phyloP scores from a whole-genome alignment of 2,797 vertebrate species.

The Fistularia commersonii region DNA sequence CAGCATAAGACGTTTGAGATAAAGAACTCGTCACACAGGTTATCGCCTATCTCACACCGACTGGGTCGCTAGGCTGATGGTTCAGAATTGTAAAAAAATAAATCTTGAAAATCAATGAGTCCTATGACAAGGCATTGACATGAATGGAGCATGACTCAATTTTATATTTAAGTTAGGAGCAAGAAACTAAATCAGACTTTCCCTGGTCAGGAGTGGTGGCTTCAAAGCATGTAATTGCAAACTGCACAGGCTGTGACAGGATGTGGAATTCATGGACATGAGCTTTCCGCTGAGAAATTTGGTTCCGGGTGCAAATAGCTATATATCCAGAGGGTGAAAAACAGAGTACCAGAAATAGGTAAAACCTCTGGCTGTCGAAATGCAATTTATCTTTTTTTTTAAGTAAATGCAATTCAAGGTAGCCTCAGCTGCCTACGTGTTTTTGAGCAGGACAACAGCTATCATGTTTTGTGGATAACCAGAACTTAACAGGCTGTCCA shows the following conservation, averaged over 20 bases:
- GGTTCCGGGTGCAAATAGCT: constrained; percentile 50
- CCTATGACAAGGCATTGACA: not conserved
- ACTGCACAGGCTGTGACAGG: constrained; percentile 72
- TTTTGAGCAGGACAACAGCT: constrained; percentile 14
- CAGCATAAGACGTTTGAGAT: constrained; percentile 30
- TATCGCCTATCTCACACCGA: constrained; percentile 18
- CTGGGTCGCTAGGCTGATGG: not conserved
- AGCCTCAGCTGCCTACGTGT: constrained; percentile 10
- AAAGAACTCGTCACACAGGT: constrained; percentile 61
- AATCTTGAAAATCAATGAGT: constrained; percentile 1
- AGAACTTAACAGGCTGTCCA: too few species aligned
- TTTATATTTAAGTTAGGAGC: not conserved
- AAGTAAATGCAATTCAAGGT: constrained; percentile 8
- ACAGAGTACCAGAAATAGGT: constrained; percentile 6
- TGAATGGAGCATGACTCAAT: not conserved
- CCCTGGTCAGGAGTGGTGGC: constrained; percentile 15
- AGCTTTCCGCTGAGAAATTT: constrained; percentile 42
- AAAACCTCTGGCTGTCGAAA: constrained; percentile 12
- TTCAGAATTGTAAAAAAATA: constrained; percentile 9
- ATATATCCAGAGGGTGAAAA: constrained; percentile 30
- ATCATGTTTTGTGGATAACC: too few species aligned
- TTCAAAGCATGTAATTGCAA: constrained; percentile 59
- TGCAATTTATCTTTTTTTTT: constrained; percentile 13
- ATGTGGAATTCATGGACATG: constrained; percentile 71
- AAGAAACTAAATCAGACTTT: constrained; percentile 9